These are phyloP conservation scores for Antitype chi DNA, from an alignment of 2,888 invertebrate species.

Conservation along the genomic window DNA sequence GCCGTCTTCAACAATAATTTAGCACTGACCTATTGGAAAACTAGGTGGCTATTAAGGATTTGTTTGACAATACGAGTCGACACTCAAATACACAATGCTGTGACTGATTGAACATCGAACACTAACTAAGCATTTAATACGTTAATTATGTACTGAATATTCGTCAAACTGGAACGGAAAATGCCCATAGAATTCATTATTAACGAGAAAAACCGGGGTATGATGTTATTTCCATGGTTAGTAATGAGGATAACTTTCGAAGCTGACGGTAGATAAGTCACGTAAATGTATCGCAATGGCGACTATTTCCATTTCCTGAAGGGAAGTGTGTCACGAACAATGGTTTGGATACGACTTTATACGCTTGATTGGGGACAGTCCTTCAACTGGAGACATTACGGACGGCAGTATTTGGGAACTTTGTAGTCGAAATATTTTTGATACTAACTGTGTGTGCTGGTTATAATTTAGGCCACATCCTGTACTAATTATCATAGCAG, in stretches of 20 bases:
- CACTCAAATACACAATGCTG: constrained; percentile 16
- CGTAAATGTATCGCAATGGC: constrained; percentile 44
- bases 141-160: constrained; percentile 1
- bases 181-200: constrained; percentile 3
- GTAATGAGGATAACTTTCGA: constrained; percentile 33
- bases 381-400: constrained; percentile 37
- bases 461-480: constrained; percentile 17
- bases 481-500: neutral
- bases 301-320: constrained; percentile 48
- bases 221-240: constrained; percentile 10
- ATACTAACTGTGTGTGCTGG: neutral
- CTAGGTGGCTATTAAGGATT: constrained; percentile 33
- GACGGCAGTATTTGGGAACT: constrained; percentile 27
- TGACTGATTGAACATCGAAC: constrained; percentile 20
- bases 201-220: constrained; percentile 6
- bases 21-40: constrained; percentile 36
- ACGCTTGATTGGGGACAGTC: constrained; percentile 54
- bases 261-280: constrained; percentile 27
- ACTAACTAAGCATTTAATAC: constrained; percentile 31
- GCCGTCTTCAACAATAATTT: neutral
- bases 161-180: constrained; percentile 37
- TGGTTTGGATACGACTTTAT: constrained; percentile 53
- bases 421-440: constrained; percentile 12
- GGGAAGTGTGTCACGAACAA: constrained; percentile 70
- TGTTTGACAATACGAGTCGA: constrained; percentile 34